phyloP scores from a whole-genome alignment of 2,888 invertebrate genomes.

The Laspeyria flexula region DNA sequence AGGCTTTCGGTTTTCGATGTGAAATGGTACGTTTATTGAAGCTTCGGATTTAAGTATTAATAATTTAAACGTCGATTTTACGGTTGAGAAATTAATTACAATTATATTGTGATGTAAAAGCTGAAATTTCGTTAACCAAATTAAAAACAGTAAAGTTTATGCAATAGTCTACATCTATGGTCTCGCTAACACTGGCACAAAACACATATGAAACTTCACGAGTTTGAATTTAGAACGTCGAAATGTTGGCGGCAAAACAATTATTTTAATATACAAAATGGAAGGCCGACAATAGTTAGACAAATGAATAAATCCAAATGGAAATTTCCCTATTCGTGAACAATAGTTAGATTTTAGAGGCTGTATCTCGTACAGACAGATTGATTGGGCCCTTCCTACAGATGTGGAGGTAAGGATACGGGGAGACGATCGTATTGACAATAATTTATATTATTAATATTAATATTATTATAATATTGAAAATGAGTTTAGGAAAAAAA shows the following conservation, averaged over 20 bases:
- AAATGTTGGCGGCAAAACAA: constrained; percentile 57
- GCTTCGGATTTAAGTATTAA: constrained; percentile 59
- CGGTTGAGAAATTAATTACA: constrained; percentile 40
- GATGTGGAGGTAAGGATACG: constrained; percentile 65
- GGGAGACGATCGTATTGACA: constrained; percentile 39
- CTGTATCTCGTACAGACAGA: constrained; percentile 84
- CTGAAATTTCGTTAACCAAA: not conserved
- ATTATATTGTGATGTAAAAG: constrained; percentile 17
- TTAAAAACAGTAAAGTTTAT: not conserved
- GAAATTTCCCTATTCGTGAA: constrained; percentile 84
- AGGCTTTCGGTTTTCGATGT: constrained; percentile 66
- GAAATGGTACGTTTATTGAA: constrained; percentile 64
- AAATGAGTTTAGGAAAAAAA: no score
- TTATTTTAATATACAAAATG: constrained; percentile 66
- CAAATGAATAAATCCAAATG: constrained; percentile 86
- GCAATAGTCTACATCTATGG: constrained; percentile 5
- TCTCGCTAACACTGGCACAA: constrained; percentile 16
- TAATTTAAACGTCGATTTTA: constrained; percentile 50
- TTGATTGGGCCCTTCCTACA: constrained; percentile 80
- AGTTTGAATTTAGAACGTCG: constrained; percentile 44
- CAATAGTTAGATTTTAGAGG: constrained; percentile 85
- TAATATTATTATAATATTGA: constrained; percentile 21
- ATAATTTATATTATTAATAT: no score
- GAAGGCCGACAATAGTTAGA: constrained; percentile 80
- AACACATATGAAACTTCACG: constrained; percentile 28